Base-by-base conservation (phyloP, 2,888 invertebrate species). In the Drosophila hawaiiensis region DNA sequence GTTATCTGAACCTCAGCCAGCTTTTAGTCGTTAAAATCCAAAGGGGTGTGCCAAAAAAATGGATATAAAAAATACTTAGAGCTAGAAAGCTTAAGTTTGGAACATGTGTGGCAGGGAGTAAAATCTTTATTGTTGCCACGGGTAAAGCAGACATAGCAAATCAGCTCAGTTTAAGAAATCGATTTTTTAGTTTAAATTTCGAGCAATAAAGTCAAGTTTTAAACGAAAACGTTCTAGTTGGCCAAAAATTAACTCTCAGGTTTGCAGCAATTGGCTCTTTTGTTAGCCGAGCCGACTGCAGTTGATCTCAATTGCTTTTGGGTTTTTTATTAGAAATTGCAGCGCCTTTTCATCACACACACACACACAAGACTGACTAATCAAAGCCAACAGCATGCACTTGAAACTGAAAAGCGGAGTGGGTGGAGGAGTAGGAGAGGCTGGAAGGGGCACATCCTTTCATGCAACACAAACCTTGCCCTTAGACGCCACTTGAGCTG, bases 401-500 rank as follows among this genome's bases (percentile, higher is more conserved):
- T 78, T 82, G 78, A 68, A 82, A 67, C 66, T 73, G 61, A 68
- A 60, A 64, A 49, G 62, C 52, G 58, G 52, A 4, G 19, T 28
- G 22, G 14, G 14, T 4, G 16, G 6, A 31, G 47, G 22, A 22
- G 39, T 1, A n/a, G 16, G 47, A 41, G 7, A 4, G 5, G 4
- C 7, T 2, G n/a, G 7, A 5, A 31, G 52, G 31, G 35, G 55
- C 25, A 25, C 22, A 49, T 65, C 59, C 73, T 82, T 78, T 80
- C 58, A 83, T 43, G 59, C 33, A 29, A 35, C 53, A 72, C 43
- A 72, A 72, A 69, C 67, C 74, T 77, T 75, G 80, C 73, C 68
- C 75, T 83, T 85, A 67, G 78, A 89, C 61, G 79, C 68, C 55
- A 63, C 68, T 58, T 78, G 74, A 70, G 83, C 66, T 73, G 56